Evolutionary conservation across 2,888 invertebrate species (phyloP).

Genomic region (Scaptomyza polygonia): DNA sequence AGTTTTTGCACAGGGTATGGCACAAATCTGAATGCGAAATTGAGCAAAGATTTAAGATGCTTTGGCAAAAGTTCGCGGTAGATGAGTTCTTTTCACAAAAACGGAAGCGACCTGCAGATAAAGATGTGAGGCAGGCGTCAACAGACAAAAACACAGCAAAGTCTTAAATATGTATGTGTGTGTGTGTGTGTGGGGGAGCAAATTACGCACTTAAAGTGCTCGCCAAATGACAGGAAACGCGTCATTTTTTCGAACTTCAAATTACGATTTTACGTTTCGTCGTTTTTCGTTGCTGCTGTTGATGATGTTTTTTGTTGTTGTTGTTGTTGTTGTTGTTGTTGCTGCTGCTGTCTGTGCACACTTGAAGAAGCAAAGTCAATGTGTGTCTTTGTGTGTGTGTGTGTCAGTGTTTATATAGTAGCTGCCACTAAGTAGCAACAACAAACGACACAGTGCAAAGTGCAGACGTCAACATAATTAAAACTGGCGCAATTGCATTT

Average conservation of each 20-base stretch:
- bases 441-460: conserved; percentile 55
- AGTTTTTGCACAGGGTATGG: conserved; percentile 28
- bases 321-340: conserved; percentile 14
- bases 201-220: conserved; percentile 81
- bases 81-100: conserved; percentile 54
- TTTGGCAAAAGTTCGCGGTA: conserved; percentile 48
- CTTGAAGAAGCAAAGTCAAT: conserved; percentile 25
- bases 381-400: conserved; percentile 12
- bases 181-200: conserved; percentile 68
- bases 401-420: conserved; percentile 59
- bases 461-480: conserved; percentile 72
- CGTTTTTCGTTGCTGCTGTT: conserved; percentile 42
- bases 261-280: conserved; percentile 77
- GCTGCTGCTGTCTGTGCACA: conserved; percentile 28
- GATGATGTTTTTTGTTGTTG: conserved; percentile 34
- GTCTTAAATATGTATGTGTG: conserved; percentile 17
- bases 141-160: conserved; percentile 54
- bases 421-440: conserved; percentile 73
- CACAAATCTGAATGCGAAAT: conserved; percentile 41
- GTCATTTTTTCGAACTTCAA: conserved; percentile 81
- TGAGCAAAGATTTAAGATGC: conserved; percentile 37
- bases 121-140: conserved; percentile 62
- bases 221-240: conserved; percentile 81
- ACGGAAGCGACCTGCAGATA: conserved; percentile 70
- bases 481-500: conserved; percentile 62